Conservation (phyloP, 1,140 invertebrate genomes). For the Lordiphosa collinella region DNA sequence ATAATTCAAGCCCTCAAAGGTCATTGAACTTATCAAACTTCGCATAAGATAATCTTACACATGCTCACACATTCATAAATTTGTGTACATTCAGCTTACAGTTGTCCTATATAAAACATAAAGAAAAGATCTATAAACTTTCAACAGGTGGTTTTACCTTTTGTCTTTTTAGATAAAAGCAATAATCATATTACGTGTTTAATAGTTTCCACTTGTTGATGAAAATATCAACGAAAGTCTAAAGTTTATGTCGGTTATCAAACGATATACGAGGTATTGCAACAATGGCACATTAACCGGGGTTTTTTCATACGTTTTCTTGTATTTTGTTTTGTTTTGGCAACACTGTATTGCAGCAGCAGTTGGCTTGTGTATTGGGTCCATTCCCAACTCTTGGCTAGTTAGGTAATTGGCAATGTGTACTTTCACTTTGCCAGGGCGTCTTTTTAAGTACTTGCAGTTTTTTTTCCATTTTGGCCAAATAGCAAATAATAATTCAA, state of each 20-base stretch:
- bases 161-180: slow-evolving; percentile 38
- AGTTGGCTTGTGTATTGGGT: slow-evolving; percentile 35
- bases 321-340: slow-evolving; percentile 16
- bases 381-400: slow-evolving; percentile 52
- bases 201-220: slow-evolving; percentile 41
- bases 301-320: slow-evolving; percentile 20
- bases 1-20: too few species aligned
- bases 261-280: slow-evolving; percentile 40
- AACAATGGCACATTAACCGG: slow-evolving; percentile 66
- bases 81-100: too few species aligned
- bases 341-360: slow-evolving; percentile 12
- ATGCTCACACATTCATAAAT: too few species aligned
- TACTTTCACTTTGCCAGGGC: slow-evolving; percentile 65
- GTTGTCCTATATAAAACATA: too few species aligned
- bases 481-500: slow-evolving; percentile 13
- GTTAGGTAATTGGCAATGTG: slow-evolving; percentile 57
- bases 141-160: slow-evolving; percentile 13
- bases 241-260: slow-evolving; percentile 38
- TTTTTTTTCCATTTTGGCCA: slow-evolving; percentile 7
- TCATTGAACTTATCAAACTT: too few species aligned
- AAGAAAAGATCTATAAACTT: too few species aligned
- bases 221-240: slow-evolving; percentile 13
- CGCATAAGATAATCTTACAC: too few species aligned
- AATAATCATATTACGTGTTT: slow-evolving; percentile 52
- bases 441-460: slow-evolving; percentile 16